Evolutionary conservation across 1,140 invertebrate genomes (phyloP), one percentile per base, ranked within the genome.

Genomic region (Papilio dardanus): DNA sequence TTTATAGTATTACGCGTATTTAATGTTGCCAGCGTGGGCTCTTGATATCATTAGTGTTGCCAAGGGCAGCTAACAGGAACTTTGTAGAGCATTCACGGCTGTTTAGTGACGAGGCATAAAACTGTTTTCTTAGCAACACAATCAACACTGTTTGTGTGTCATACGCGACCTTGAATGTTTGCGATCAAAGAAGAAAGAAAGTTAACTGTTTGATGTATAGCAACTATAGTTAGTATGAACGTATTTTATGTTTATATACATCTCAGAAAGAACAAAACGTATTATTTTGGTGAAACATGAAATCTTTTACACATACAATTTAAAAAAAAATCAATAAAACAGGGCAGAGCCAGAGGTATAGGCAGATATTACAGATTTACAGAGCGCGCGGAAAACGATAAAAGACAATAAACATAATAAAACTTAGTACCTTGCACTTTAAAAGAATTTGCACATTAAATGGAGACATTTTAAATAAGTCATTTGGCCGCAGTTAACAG

Each of bases 31-130:
- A 42, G 67, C 67, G 67, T 37, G 67, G 35, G 21, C 35, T 69
- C 21, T 37, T 37, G 19, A 40, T 69, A 37, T 69, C 67, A 69
- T 69, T 69, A 37, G 33, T 69, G 67, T 69, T 37, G 67, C 67
- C 67, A 69, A 69, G 67, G 67, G 33, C 67, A 69, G 35, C 67
- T 33, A 69, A 69, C 67, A 69, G 67, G 67, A 69, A 69, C 67
- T 69, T 42, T 16, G 65, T 33, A 37, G 67, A 69, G 67, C 35
- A 69, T 69, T 40, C 65, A 40, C 67, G 33, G 33, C 67, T 37
- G 31, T 69, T 68, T 24, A 37, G 67, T 69, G 67, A 37, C 19
- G 67, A 69, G 65, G 33, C 67, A 69, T 69, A 69, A 69, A 69
- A 40, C 67, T 40, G 67, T 69, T 69, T 69, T 69, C 19, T 69